Conservation (phyloP, 2,888 invertebrate genomes). For the Drosophila diplacantha region DNA sequence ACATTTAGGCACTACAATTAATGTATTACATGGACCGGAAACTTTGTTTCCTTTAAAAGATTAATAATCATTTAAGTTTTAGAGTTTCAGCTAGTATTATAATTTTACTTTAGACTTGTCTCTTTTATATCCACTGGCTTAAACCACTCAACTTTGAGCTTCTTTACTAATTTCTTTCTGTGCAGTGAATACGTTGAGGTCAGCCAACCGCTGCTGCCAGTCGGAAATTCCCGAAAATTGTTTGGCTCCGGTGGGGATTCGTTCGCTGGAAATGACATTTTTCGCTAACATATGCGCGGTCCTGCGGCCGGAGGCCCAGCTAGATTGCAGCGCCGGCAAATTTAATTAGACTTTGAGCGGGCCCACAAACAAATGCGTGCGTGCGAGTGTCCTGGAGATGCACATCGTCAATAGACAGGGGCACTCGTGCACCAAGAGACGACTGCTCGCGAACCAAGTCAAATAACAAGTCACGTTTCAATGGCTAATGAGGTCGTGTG, state of each 20-base stretch:
- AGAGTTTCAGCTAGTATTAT: background rate
- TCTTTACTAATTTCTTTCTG: background rate
- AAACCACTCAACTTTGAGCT: background rate
- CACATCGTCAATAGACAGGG: constrained; percentile 39
- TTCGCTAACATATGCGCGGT: constrained; percentile 65
- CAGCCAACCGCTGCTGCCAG: constrained; percentile 39
- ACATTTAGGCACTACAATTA: background rate
- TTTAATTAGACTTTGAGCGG: constrained; percentile 70
- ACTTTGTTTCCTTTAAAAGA: background rate
- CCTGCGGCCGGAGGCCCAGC: constrained; percentile 48
- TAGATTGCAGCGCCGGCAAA: constrained; percentile 62
- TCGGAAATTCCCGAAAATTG: constrained; percentile 66
- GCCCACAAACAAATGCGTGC: constrained; percentile 29
- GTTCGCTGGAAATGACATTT: constrained; percentile 60
- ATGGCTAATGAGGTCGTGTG: constrained; percentile 76
- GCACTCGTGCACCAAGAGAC: constrained; percentile 33
- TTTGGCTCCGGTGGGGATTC: constrained; percentile 43
- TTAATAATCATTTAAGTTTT: background rate
- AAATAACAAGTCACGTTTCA: constrained; percentile 76
- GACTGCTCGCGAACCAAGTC: constrained; percentile 67
- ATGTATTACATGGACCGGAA: too few species aligned
- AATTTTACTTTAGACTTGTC: background rate
- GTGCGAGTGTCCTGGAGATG: constrained; percentile 24
- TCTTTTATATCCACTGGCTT: background rate
- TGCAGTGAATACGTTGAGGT: constrained; percentile 46